phyloP scores from a whole-genome alignment of 2,888 invertebrate species.

The Meteorus colon region DNA sequence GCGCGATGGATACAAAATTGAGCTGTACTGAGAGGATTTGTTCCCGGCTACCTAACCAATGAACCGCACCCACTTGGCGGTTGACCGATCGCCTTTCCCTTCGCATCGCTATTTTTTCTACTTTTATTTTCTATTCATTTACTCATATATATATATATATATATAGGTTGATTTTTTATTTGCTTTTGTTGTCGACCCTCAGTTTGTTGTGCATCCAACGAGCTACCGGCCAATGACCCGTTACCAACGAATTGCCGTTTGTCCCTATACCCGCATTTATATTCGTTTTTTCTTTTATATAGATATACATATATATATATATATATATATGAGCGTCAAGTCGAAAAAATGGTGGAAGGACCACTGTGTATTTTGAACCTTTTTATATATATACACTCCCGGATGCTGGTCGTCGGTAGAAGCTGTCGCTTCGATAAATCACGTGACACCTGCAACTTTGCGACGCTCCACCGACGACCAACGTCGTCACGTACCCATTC shows the following conservation, averaged over 20 bases:
- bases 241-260: slow-evolving; percentile 34
- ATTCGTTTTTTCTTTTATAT: background rate
- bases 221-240: slow-evolving; percentile 30
- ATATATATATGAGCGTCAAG: slow-evolving; percentile 20
- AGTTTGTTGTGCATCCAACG: slow-evolving; percentile 29
- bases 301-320: background rate
- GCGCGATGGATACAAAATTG: slow-evolving; percentile 52
- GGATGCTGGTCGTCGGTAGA: slow-evolving; percentile 64
- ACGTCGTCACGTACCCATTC: slow-evolving; percentile 41
- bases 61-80: slow-evolving; percentile 41
- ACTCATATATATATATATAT: background rate
- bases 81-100: slow-evolving; percentile 40
- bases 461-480: slow-evolving; percentile 41
- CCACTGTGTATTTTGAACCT: slow-evolving; percentile 15
- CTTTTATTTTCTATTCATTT: background rate
- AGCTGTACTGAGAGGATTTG: slow-evolving; percentile 42
- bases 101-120: slow-evolving; percentile 18
- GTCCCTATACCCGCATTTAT: slow-evolving; percentile 23
- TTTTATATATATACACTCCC: slow-evolving; percentile 55
- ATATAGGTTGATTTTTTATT: background rate
- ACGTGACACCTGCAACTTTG: slow-evolving; percentile 68
- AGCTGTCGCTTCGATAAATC: slow-evolving; percentile 69
- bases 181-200: background rate
- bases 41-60: slow-evolving; percentile 29
- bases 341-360: slow-evolving; percentile 25